These are phyloP conservation scores for Teleogryllus occipitalis DNA, from an alignment of 1,140 invertebrate genomes.

Conservation along the genomic window DNA sequence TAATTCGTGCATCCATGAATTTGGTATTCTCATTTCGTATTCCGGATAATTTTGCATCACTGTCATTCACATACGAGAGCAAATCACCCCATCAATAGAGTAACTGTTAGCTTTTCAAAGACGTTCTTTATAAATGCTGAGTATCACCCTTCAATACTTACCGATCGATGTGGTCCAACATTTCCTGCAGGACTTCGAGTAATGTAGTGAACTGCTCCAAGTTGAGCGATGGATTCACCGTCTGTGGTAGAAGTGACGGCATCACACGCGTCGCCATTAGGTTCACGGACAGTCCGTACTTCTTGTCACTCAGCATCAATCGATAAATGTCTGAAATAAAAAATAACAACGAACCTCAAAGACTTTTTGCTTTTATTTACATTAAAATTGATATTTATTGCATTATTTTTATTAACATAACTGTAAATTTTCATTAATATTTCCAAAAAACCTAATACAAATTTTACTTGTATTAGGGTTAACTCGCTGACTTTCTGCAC, in stretches of 20 bases:
- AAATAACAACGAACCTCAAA: not conserved
- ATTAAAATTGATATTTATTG: too few species aligned
- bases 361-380: too few species aligned
- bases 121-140: not conserved
- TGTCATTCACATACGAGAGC: not conserved
- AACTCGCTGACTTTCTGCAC: too few species aligned
- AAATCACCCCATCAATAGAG: not conserved
- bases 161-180: slow-evolving; percentile 86
- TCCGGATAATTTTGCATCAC: not conserved
- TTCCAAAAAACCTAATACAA: too few species aligned
- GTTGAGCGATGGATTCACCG: slow-evolving; percentile 81
- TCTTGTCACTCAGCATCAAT: slow-evolving; percentile 82
- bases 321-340: slow-evolving; percentile 76
- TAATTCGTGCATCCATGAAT: too few species aligned
- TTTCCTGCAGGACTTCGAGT: slow-evolving; percentile 85
- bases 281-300: slow-evolving; percentile 84
- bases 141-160: slow-evolving; percentile 25
- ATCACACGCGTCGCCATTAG: slow-evolving; percentile 90
- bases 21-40: too few species aligned
- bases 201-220: slow-evolving; percentile 82
- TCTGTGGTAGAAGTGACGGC: slow-evolving; percentile 84
- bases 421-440: too few species aligned
- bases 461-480: too few species aligned
- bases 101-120: not conserved
- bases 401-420: too few species aligned